A percentile compares a stretch with the other conserved stretches of the same genome.
phyloP scores from a whole-genome alignment of 2,888 invertebrate genomes.

The Ichneumon xanthorius region DNA sequence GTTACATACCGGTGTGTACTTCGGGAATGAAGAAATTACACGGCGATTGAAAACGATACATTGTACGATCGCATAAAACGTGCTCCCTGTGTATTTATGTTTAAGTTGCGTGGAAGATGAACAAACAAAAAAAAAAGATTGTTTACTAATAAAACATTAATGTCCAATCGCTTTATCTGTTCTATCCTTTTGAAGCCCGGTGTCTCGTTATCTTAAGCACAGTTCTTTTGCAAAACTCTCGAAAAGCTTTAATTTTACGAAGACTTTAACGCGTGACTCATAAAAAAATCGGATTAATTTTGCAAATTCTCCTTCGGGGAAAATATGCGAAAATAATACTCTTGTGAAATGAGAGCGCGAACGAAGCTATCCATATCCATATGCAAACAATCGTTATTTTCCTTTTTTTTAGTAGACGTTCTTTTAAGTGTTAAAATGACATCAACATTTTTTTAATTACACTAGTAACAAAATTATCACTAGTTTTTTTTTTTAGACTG shows the following conservation, averaged over 20 bases:
- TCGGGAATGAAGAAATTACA: constrained; percentile 43
- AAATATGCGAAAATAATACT: background rate
- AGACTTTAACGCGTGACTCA: background rate
- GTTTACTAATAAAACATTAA: constrained; percentile 78
- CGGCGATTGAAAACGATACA: constrained; percentile 35
- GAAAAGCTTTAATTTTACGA: background rate
- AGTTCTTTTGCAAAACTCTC: background rate
- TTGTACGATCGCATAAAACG: constrained; percentile 73
- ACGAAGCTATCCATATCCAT: background rate
- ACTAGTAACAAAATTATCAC: too few relatives aligned
- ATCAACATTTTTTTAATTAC: too few relatives aligned
- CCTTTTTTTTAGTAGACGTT: too few relatives aligned
- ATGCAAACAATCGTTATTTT: too few relatives aligned
- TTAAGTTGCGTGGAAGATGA: constrained; percentile 73
- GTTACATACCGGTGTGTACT: constrained; percentile 29
- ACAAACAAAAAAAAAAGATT: constrained; percentile 61
- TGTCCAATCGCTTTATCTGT: constrained; percentile 73
- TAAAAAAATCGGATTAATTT: background rate
- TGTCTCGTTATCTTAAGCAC: background rate
- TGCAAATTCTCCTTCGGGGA: background rate
- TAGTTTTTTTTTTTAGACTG: background rate
- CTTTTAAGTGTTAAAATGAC: too few relatives aligned
- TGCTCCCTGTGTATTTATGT: constrained; percentile 76
- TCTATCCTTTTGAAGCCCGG: constrained; percentile 42
- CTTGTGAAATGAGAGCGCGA: background rate